These are phyloP conservation scores for Araneus ventricosus DNA, from an alignment of 1,140 invertebrate species.

Conservation along the genomic window DNA sequence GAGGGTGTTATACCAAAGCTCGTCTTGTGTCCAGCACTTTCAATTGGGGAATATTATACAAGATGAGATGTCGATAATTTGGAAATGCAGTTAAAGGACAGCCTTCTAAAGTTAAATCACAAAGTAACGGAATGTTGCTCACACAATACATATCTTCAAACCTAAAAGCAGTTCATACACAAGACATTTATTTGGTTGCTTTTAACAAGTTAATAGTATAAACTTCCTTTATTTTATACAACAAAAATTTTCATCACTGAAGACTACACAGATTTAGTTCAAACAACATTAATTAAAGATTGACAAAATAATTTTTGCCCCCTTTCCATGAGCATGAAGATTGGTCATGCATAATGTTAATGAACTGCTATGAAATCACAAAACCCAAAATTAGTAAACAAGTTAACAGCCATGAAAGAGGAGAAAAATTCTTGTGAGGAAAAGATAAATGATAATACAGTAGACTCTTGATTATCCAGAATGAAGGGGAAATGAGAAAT, in stretches of 20 bases:
- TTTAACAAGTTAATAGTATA: background rate
- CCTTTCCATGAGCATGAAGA: too few relatives aligned
- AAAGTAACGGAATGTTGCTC: slow-evolving; percentile 71
- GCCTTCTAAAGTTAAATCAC: slow-evolving; percentile 74
- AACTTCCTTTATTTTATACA: too few relatives aligned
- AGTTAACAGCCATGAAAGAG: too few relatives aligned
- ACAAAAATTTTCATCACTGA: background rate
- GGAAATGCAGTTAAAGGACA: slow-evolving; percentile 70
- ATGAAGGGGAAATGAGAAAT: too few relatives aligned
- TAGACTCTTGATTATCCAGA: too few relatives aligned
- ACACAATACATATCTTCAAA: slow-evolving; percentile 74
- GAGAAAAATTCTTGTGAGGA: too few relatives aligned
- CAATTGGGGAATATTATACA: slow-evolving; percentile 70
- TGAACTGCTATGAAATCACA: too few relatives aligned
- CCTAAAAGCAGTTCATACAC: slow-evolving; percentile 53
- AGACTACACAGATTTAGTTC: background rate
- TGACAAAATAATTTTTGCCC: too few relatives aligned
- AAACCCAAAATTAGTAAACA: too few relatives aligned
- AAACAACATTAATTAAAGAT: too few relatives aligned
- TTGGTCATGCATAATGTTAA: too few relatives aligned
- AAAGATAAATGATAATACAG: too few relatives aligned
- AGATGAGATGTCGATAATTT: slow-evolving; percentile 72
- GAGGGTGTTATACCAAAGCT: slow-evolving; percentile 62
- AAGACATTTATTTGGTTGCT: background rate
- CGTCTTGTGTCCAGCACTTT: slow-evolving; percentile 72